Percentiles rank a stretch among this genome's conserved stretches.
Evolutionary conservation across 1,140 invertebrate species (phyloP).

Genomic region (Drosophila eugracilis): DNA sequence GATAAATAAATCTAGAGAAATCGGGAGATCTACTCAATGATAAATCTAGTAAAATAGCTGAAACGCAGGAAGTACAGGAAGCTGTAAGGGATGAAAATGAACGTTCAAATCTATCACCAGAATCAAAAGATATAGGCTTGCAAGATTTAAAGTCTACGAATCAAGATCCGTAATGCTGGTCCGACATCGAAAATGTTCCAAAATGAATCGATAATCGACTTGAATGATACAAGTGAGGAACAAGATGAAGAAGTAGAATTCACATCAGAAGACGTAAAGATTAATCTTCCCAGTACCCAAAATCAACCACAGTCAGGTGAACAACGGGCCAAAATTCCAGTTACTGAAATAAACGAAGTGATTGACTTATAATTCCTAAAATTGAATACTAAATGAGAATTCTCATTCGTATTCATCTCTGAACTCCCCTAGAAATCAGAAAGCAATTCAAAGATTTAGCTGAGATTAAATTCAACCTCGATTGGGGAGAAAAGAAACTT

Average conservation of each 20-base stretch:
- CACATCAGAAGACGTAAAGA: neutral
- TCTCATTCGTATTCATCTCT: too few species aligned
- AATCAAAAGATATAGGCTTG: neutral
- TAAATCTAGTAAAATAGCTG: neutral
- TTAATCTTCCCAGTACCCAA: neutral
- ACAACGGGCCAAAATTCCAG: neutral
- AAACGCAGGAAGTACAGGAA: neutral
- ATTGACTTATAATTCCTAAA: too few species aligned
- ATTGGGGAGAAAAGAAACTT: conserved; percentile 1
- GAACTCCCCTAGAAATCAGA: conserved; percentile 4
- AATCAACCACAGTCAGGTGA: neutral
- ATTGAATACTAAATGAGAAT: too few species aligned
- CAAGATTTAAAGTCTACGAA: too few species aligned
- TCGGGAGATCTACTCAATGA: neutral
- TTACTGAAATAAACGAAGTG: neutral
- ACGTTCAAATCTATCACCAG: neutral
- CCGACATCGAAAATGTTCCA: neutral
- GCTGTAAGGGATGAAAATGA: neutral
- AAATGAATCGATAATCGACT: neutral
- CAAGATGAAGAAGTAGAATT: neutral
- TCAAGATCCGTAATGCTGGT: neutral
- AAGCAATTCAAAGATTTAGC: conserved; percentile 12
- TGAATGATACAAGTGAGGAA: neutral
- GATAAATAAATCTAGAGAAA: too few species aligned
- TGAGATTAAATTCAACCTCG: conserved; percentile 26